Conservation (phyloP, 2,888 invertebrate species). For the Minunthozetes semirufus region DNA sequence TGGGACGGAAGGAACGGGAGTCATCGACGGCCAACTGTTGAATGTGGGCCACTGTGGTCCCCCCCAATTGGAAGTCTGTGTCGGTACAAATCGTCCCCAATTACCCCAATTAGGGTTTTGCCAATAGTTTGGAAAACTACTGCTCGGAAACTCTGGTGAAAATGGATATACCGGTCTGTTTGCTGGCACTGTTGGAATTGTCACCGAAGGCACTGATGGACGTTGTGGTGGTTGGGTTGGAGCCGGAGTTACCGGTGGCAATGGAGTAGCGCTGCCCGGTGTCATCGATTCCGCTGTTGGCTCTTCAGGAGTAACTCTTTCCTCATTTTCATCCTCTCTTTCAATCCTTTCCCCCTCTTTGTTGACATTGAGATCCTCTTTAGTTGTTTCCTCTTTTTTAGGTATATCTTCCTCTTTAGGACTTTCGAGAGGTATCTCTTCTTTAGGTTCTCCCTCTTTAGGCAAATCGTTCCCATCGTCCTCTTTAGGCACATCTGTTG, state of each 20-base stretch:
- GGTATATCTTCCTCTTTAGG: neutral
- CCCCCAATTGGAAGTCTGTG: neutral
- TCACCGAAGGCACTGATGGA: neutral
- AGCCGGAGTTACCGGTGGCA: neutral
- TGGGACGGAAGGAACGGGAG: neutral
- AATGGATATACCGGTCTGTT: neutral
- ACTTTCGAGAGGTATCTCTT: neutral
- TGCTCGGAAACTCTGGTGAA: neutral
- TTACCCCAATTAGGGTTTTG: constrained; percentile 18
- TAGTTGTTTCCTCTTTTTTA: neutral
- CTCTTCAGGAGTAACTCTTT: neutral
- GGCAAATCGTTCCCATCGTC: neutral
- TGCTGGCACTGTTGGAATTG: neutral
- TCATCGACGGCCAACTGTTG: constrained; percentile 12
- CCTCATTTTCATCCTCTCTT: neutral
- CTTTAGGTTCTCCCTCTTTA: neutral
- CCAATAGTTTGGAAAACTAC: constrained; percentile 8
- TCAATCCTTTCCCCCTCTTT: constrained; percentile 12
- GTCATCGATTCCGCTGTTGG: neutral
- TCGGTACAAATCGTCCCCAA: constrained; percentile 15
- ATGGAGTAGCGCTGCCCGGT: neutral
- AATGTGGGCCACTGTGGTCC: constrained; percentile 17
- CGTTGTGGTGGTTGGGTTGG: neutral
- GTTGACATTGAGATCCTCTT: neutral
- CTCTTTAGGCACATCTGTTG: neutral